Base-by-base conservation (phyloP, 2,888 invertebrate genomes). In the Odontocolon sp. region DNA sequence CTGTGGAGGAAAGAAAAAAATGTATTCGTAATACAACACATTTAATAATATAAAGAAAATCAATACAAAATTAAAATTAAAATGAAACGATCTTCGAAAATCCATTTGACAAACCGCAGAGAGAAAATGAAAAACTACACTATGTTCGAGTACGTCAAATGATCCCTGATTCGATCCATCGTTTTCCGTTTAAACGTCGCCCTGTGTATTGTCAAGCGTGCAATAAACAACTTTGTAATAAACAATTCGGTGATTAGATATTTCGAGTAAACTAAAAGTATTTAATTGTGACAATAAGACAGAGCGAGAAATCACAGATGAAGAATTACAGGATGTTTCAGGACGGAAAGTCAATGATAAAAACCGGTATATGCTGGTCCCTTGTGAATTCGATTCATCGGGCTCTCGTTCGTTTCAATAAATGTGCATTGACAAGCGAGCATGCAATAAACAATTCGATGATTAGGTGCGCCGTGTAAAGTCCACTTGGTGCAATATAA, bases 181-280 rank as follows among this genome's bases (percentile, higher is more conserved):
- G n/a, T n/a, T n/a, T n/a, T n/a, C n/a, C n/a, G n/a, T n/a, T n/a
- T n/a, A n/a, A n/a, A n/a, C n/a, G n/a, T n/a, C n/a, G n/a, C n/a
- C n/a, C n/a, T 45, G 23, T 61, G 23, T 26, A 50, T 16, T 38
- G 50, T 28, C 63, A 68, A 59, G 50, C 63, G 14, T 64, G 70
- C 26, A 68, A n/a, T n/a, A n/a, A n/a, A n/a, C n/a, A n/a, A n/a
- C n/a, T n/a, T n/a, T n/a, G 31, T 61, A 36, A 63, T 23, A 74
- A 70, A 71, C 56, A 75, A 63, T 78, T 59, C 26, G 74, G 76
- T 78, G 78, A 80, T 80, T 75, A 78, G 68, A 63, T 67, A 50
- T 68, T 63, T 79, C 81, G 81, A 61, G 68, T 75, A 82, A 79
- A 82, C n/a, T n/a, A n/a, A n/a, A n/a, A n/a, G n/a, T n/a, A n/a